A percentile compares a stretch with the other conserved stretches of the same genome.
Conservation (phyloP, 2,888 invertebrate species). For the Parnassius glacialis region DNA sequence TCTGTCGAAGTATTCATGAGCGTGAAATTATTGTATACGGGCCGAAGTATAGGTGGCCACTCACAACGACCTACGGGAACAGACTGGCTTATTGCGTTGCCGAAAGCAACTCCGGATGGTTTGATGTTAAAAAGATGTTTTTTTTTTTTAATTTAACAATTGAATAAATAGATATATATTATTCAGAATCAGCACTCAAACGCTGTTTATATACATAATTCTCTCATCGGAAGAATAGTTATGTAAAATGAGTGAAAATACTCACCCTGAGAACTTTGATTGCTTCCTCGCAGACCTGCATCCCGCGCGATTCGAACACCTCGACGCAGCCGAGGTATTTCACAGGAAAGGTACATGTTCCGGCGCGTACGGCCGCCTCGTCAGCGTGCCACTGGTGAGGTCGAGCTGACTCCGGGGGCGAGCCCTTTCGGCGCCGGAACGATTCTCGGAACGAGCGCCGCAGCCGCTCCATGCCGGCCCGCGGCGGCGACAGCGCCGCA, state of each 20-base stretch:
- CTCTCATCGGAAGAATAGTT: too few species aligned
- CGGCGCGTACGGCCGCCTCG: slow-evolving; percentile 96
- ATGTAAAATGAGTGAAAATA: slow-evolving; percentile 29
- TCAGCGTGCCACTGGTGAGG: slow-evolving; percentile 99
- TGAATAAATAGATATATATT: too few species aligned
- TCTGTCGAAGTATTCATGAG: too few species aligned
- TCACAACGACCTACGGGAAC: too few species aligned
- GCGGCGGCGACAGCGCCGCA: slow-evolving; percentile 73
- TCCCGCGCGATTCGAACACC: slow-evolving; percentile 99
- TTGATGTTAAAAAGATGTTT: too few species aligned
- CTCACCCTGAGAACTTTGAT: slow-evolving; percentile 96
- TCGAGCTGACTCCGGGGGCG: slow-evolving; percentile 94
- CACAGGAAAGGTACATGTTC: slow-evolving; percentile 98
- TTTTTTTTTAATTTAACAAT: too few species aligned
- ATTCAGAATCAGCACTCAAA: too few species aligned
- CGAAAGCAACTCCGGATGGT: too few species aligned
- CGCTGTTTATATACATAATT: too few species aligned
- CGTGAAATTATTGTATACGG: too few species aligned
- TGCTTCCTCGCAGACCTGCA: slow-evolving; percentile 99
- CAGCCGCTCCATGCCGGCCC: slow-evolving; percentile 90
- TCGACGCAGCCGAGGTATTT: slow-evolving; percentile 99
- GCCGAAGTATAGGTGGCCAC: too few species aligned
- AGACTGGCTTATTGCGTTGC: too few species aligned
- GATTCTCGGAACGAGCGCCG: slow-evolving; percentile 95
- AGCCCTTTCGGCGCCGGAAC: slow-evolving; percentile 94